These are phyloP conservation scores for Orgyia antiqua DNA, from an alignment of 2,888 invertebrate species.

Conservation along the genomic window DNA sequence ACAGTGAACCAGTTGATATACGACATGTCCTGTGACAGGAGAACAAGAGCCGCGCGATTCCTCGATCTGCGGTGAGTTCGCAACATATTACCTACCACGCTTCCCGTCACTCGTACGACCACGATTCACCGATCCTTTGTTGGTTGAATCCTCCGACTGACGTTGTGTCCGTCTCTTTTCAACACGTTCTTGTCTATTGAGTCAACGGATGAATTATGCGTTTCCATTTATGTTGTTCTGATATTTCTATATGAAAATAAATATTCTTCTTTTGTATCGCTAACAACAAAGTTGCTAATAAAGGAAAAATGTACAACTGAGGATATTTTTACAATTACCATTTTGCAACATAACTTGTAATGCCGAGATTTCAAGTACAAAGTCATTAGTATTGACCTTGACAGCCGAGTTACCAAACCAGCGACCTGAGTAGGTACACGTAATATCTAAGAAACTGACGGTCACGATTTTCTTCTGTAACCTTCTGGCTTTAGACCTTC, in stretches of 20 bases:
- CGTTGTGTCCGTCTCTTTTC: slow-evolving; percentile 68
- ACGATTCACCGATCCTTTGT: slow-evolving; percentile 59
- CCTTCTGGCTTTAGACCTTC: slow-evolving; percentile 25
- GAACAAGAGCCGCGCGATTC: slow-evolving; percentile 72
- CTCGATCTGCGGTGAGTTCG: slow-evolving; percentile 76
- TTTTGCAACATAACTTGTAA: slow-evolving; percentile 32
- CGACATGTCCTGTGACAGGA: slow-evolving; percentile 76
- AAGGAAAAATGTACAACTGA: slow-evolving; percentile 11
- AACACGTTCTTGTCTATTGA: slow-evolving; percentile 52
- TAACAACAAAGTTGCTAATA: not conserved
- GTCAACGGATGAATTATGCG: slow-evolving; percentile 43
- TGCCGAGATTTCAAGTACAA: slow-evolving; percentile 55
- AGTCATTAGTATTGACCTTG: slow-evolving; percentile 64
- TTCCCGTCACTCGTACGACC: slow-evolving; percentile 48
- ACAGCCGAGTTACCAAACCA: slow-evolving; percentile 57
- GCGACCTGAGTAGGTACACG: slow-evolving; percentile 45
- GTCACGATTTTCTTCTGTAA: slow-evolving; percentile 54
- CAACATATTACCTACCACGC: slow-evolving; percentile 43
- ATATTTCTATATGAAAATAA: slow-evolving; percentile 14
- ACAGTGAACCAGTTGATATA: slow-evolving; percentile 53
- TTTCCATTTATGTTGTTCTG: slow-evolving; percentile 20
- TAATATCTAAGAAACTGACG: slow-evolving; percentile 54
- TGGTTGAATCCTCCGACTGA: slow-evolving; percentile 67
- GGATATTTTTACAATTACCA: slow-evolving; percentile 20
- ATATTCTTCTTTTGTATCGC: slow-evolving; percentile 6